Evolutionary conservation across 2,888 invertebrate genomes (phyloP), one percentile per base, ranked within the genome.

Genomic region (Incurvaria masculella): DNA sequence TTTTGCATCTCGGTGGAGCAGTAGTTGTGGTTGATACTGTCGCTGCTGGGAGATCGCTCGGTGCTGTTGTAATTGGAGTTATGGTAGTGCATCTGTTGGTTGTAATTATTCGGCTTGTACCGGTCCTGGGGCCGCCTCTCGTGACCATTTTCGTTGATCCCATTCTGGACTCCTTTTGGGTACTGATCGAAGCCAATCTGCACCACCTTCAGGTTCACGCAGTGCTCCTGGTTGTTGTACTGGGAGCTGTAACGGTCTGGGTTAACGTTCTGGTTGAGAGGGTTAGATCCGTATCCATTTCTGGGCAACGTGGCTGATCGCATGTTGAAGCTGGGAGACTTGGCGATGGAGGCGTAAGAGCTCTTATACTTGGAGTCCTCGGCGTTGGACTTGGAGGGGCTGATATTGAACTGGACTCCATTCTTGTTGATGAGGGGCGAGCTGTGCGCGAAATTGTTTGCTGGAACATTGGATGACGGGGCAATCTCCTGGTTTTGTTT

Each of bases 261-360:
- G 53, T 79, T 78, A 2, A 76, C 73, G 48, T 71, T 73, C 51
- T 67, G 74, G 52, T 62, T 71, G 51, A 64, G 66, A 10, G 66
- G 68, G 51, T 63, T 72, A 5, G 72, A 68, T 0, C 68, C 70
- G 55, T 78, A 87, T 23, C 84, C 84, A 57, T 88, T 88, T 51
- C 89, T 80, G 0, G 90, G 89, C 45, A 89, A 65, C 1, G 90
- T 90, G 19, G 87, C 86, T 1, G 89, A 87, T 39, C 88, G 67
- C 38, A 75, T 58, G 48, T 75, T 73, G 57, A 79, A 75, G 55
- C 71, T 79, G 43, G 79, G 79, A 4, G 79, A 79, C 57, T 79
- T 79, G 2, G 72, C 61, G 20, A 74, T 70, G 11, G 64, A 62
- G 5, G 66, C 67, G 48, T 69, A 78, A 1, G 68, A 61, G 27